Evolutionary conservation across 2,797 vertebrate genomes (phyloP), one percentile per base, ranked within the genome.

Genomic region (Sebastes reedi): DNA sequence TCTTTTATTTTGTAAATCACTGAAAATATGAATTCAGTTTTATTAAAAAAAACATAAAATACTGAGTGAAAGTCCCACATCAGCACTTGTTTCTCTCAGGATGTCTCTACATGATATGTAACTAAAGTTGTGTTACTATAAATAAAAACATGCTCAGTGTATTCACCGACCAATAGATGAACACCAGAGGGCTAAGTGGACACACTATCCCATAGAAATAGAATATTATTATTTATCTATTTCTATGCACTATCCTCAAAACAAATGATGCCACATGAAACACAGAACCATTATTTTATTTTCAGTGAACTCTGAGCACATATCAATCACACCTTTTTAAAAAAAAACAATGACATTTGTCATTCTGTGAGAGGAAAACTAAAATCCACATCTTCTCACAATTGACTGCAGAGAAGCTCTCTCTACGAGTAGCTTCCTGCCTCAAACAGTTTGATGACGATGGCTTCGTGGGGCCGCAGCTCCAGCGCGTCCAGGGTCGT

Each of bases 381-480:
- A 1, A 52, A 12, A 56, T 13, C 27, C 16, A 4, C 58, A 13
- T 10, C 5, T 34, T 36, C 27, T 61, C 6, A 12, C 11, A 16
- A 16, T 14, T 16, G 66, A 8, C 1, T 9, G 5, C n/a, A 52
- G 16, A 36, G 7, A 46, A 52, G 34, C 25, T 8, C 3, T 46
- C 42, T 62, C 75, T 91, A 95, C 0, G 88, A 89, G 81, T 90
- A 93, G 25, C 82, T 93, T 72, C 89, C 86, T 1, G 79, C 39
- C 66, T 94, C 86, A 59, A 96, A 91, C 66, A 96, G 88, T 90
- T 96, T 96, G 73, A 96, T 92, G 30, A 96, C 89, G 5, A 96
- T 72, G 67, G 94, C 96, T 79, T 96, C 96, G 2, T 87, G 82
- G 2, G 96, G 94, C 70, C 30, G 87, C 54, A 96, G 67, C 12